Conservation (phyloP, 2,888 invertebrate genomes). For the Ctena decussata region DNA sequence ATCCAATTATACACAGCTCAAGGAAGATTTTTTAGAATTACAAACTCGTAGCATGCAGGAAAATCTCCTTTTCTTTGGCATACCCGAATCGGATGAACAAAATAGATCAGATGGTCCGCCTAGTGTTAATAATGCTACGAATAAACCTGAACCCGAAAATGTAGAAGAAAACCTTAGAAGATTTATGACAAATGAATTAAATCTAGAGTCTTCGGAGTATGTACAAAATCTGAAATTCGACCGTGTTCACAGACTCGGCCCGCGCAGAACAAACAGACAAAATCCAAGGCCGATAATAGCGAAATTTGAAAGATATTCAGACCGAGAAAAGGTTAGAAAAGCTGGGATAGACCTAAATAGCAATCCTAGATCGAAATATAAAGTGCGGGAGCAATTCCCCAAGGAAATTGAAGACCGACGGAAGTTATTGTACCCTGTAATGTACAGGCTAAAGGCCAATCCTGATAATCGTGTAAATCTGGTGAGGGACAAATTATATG, state of each 20-base stretch:
- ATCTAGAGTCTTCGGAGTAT: not conserved
- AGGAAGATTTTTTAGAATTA: not conserved
- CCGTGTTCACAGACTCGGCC: not conserved
- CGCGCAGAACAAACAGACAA: not conserved
- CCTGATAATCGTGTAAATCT: not conserved
- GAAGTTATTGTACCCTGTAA: not conserved
- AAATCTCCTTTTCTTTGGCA: not conserved
- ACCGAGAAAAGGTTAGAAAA: not conserved
- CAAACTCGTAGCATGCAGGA: not conserved
- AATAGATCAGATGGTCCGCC: not conserved
- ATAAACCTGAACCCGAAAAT: not conserved
- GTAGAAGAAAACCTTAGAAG: not conserved
- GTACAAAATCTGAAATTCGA: not conserved
- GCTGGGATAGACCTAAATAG: not conserved
- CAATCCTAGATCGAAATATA: not conserved
- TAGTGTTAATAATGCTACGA: not conserved
- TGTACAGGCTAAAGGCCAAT: not conserved
- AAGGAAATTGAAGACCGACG: not conserved
- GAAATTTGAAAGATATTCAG: not conserved
- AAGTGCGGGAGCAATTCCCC: not conserved
- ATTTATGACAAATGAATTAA: not conserved
- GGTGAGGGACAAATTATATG: not conserved
- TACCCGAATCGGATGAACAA: not conserved
- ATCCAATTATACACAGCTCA: not conserved
- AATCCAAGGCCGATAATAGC: not conserved